These are phyloP conservation scores for Panzeria rudis DNA, from an alignment of 2,888 invertebrate species.

Conservation along the genomic window DNA sequence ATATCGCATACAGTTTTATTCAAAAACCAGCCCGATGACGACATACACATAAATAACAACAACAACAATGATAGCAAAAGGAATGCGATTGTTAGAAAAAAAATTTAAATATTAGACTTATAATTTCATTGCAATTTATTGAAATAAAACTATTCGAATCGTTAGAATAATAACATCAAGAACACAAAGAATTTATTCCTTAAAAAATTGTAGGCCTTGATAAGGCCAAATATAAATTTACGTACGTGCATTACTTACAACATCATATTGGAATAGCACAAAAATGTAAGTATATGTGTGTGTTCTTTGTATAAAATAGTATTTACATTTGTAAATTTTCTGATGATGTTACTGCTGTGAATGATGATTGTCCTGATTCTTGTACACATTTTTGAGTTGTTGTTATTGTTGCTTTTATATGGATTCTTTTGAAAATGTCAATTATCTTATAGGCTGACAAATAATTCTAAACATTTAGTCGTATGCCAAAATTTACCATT, in stretches of 20 bases:
- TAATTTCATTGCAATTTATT: constrained; percentile 19
- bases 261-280: constrained; percentile 23
- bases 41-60: no score
- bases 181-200: constrained; percentile 42
- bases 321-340: constrained; percentile 7
- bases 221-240: neutral
- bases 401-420: constrained; percentile 27
- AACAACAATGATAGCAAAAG: no score
- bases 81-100: no score
- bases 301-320: neutral
- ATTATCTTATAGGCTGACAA: constrained; percentile 70
- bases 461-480: constrained; percentile 69
- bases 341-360: constrained; percentile 42
- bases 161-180: neutral
- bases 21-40: no score
- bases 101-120: neutral
- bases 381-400: constrained; percentile 12
- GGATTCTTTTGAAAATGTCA: constrained; percentile 68
- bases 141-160: constrained; percentile 13
- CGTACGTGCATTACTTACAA: neutral
- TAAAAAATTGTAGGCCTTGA: constrained; percentile 24
- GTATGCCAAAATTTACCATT: constrained; percentile 66
- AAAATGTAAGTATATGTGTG: constrained; percentile 7
- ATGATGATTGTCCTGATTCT: constrained; percentile 51
- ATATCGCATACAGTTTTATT: no score